Base-by-base conservation (phyloP, 1,140 invertebrate genomes). In the Dinoponera quadriceps region DNA sequence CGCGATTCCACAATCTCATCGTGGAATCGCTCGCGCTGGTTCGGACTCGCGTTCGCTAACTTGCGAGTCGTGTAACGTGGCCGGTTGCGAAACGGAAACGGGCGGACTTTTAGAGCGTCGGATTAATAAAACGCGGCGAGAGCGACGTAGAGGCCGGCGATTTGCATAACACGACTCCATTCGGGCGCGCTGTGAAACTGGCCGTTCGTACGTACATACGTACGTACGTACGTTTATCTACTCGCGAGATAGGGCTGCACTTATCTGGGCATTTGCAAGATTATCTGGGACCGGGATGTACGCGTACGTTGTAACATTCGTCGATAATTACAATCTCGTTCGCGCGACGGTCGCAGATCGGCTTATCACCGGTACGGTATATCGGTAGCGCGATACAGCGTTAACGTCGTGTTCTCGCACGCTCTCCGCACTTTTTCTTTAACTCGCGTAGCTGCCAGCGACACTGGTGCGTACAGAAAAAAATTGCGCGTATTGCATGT, bases 101-200 rank as follows among this genome's bases (percentile, higher is more conserved):
- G 29, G 4, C 25, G 74, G 9, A 13, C 20, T 44, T 25, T 51
- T 33, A 18, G 18, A 38, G 22, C 27, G 20, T 38, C n/a, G 48
- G 22, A 77, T 77, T 66, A 49, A 66, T 66, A 66, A 66, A 66
- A 66, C 20, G 29, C 60, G n/a, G 22, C 51, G 9, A 20, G 75
- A 55, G 62, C 60, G 27, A 66, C 33, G 48, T 20, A 27, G 9
- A 63, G 18, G 22, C 9, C 44, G 75, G 48, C 57, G 55, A 57
- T 80, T 57, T 80, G 54, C 75, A 80, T 80, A 80, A 80, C 51
- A 57, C 75, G 33, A 78, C 38, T 80, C 65, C 27, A 27, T 44
- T 59, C 73, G n/a, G 11, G 59, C 14, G 25, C 29, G 38, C 18
- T 13, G 44, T n/a, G n/a, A n/a, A n/a, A n/a, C n/a, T 25, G 33